phyloP scores from a whole-genome alignment of 2,113 vertebrate species.

The Corvus hawaiiensis region DNA sequence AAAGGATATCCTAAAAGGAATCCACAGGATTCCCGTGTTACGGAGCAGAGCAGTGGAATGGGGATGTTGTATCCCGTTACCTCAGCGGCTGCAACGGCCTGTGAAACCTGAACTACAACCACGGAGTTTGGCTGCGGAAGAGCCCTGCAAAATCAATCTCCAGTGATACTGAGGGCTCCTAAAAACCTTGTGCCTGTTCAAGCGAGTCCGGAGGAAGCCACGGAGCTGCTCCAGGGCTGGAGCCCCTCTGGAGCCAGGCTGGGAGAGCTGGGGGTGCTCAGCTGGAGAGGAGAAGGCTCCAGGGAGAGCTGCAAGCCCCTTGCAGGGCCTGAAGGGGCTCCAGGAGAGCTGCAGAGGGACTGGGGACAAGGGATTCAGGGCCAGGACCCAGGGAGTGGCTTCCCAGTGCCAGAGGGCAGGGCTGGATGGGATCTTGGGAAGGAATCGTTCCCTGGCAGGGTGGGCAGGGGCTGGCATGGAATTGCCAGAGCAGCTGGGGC shows the following conservation, averaged over 20 bases:
- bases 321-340: background rate
- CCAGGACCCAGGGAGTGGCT: background rate
- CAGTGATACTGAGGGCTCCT: background rate
- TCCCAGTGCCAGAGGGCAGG: background rate
- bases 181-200: background rate
- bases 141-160: background rate
- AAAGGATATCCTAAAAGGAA: background rate
- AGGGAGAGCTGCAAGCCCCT: background rate
- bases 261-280: background rate
- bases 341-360: background rate
- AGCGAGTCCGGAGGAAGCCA: rapidly evolving
- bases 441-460: background rate
- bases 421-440: background rate
- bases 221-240: background rate
- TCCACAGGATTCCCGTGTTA: rapidly evolving
- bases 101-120: background rate
- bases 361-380: background rate
- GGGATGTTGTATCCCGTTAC: rapidly evolving
- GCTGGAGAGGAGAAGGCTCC: background rate
- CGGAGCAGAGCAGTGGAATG: background rate
- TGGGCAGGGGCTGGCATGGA: background rate
- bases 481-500: background rate
- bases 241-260: background rate
- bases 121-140: rapidly evolving
- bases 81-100: background rate